Conservation (phyloP, 2,113 vertebrate genomes). For the Micronycteris hirsuta region DNA sequence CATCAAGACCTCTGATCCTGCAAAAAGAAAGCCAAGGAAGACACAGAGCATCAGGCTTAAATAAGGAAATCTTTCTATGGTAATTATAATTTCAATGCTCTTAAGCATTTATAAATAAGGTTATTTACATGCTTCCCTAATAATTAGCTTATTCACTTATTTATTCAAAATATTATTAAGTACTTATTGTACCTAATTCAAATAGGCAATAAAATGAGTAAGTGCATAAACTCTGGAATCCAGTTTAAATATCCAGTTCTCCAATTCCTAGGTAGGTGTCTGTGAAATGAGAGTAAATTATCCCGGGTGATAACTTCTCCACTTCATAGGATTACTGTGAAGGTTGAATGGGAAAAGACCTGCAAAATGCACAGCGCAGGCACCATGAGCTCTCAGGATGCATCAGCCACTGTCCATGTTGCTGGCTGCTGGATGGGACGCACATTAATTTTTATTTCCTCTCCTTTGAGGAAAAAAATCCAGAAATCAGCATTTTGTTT, state of each 20-base stretch:
- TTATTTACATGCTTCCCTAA: neutral
- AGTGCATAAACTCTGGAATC: neutral
- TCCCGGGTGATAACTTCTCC: neutral
- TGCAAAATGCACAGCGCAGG: neutral
- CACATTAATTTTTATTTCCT: neutral
- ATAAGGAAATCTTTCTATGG: neutral
- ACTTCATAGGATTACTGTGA: neutral
- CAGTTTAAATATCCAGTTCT: neutral
- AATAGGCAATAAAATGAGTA: neutral
- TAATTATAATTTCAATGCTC: neutral
- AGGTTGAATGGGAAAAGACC: neutral
- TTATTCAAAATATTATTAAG: neutral
- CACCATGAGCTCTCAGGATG: neutral
- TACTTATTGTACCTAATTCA: neutral
- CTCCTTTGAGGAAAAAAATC: conserved; percentile 9
- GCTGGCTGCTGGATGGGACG: neutral
- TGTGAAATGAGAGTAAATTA: neutral
- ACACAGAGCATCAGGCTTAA: neutral
- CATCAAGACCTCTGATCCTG: neutral
- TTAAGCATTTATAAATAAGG: neutral
- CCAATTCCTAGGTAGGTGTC: neutral
- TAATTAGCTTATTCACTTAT: neutral
- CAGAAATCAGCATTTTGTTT: conserved; percentile 3
- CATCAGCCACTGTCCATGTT: neutral
- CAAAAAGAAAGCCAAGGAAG: neutral